These are phyloP conservation scores for Liasis olivaceus DNA, from an alignment of 2,797 vertebrate genomes.

Conservation along the genomic window DNA sequence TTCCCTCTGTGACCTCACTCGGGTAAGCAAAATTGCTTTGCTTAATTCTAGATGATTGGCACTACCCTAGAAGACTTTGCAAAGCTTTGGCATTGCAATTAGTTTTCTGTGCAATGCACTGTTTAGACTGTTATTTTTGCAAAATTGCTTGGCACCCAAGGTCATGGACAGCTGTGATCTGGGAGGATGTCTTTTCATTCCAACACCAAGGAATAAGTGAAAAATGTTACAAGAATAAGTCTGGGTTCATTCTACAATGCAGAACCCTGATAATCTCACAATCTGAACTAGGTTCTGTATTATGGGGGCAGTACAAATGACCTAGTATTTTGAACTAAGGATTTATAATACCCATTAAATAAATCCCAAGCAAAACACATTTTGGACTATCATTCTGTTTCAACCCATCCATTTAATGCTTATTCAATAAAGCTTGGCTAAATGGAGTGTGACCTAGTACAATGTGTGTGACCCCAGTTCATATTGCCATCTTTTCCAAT, in stretches of 20 bases:
- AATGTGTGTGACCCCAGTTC: not conserved
- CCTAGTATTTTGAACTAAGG: not conserved
- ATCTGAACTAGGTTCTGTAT: not conserved
- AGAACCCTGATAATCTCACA: not conserved
- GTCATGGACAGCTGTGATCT: conserved; percentile 16
- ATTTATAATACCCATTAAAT: not conserved
- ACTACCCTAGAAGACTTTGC: conserved; percentile 28
- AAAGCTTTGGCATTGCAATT: conserved; percentile 50
- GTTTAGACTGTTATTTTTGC: conserved; percentile 34
- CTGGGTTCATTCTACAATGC: not conserved
- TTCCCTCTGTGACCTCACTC: conserved; percentile 48
- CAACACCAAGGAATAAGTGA: not conserved
- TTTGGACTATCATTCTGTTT: not conserved
- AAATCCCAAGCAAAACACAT: not conserved
- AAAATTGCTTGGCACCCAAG: conserved; percentile 30
- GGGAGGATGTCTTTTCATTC: not conserved
- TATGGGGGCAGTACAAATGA: not conserved
- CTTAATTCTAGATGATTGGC: conserved; percentile 44
- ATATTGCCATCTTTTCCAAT: not conserved
- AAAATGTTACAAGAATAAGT: not conserved
- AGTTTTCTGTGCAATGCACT: conserved; percentile 48
- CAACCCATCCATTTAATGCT: not conserved
- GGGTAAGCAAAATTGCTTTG: conserved; percentile 46
- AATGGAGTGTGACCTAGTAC: not conserved
- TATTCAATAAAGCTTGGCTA: not conserved